phyloP scores from a whole-genome alignment of 2,797 vertebrate species.

The Podarcis lilfordi region DNA sequence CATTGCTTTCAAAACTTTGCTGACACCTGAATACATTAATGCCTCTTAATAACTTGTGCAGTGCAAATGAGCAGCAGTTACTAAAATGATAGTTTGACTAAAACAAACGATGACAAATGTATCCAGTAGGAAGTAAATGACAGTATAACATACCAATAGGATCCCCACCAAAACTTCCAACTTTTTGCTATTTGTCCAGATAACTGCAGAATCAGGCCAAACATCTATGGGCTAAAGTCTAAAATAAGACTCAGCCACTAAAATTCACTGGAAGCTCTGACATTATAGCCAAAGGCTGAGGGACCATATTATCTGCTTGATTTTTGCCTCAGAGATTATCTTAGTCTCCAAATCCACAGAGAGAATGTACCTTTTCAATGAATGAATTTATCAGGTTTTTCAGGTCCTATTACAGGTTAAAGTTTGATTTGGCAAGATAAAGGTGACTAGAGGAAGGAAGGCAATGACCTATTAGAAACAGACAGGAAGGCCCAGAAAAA shows the following conservation, averaged over 20 bases:
- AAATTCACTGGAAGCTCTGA: not conserved
- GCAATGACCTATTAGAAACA: too few relatives aligned
- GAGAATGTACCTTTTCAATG: not conserved
- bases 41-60: too few relatives aligned
- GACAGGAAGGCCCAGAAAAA: too few relatives aligned
- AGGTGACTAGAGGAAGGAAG: not conserved
- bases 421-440: not conserved
- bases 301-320: not conserved
- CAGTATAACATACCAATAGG: not conserved
- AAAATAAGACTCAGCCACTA: not conserved
- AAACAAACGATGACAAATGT: not conserved
- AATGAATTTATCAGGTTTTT: not conserved
- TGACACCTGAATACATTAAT: not conserved
- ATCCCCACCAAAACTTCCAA: not conserved
- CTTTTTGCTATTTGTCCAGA: not conserved
- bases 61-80: not conserved
- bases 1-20: not conserved
- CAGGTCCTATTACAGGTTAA: not conserved
- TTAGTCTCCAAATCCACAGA: not conserved
- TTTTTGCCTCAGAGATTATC: not conserved
- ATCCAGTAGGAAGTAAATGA: not conserved
- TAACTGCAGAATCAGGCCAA: not conserved
- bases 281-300: not conserved
- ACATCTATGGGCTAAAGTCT: not conserved
- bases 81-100: not conserved